Evolutionary conservation across 2,113 vertebrate genomes (phyloP).

Genomic region (Sinocyclocheilus anophthalmus): DNA sequence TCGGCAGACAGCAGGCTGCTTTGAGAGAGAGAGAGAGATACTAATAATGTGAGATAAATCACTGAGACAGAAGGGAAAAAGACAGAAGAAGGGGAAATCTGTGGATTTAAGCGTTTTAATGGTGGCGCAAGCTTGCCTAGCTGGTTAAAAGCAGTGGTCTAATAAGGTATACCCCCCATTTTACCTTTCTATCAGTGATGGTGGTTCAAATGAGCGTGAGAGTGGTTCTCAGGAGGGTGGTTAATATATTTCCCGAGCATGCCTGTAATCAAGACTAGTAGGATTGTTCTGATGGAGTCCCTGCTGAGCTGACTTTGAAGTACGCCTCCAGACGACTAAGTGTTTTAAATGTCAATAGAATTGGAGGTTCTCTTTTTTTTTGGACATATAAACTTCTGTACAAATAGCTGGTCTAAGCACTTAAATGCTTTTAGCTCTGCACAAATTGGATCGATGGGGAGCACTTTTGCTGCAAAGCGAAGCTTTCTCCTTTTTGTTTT

Average conservation of each 20-base stretch:
- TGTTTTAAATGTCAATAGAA: conserved; percentile 65
- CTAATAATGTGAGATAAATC: conserved; percentile 1
- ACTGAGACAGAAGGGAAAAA: not conserved
- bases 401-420: conserved; percentile 39
- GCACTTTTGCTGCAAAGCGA: conserved; percentile 41
- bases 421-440: conserved; percentile 54
- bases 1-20: conserved; percentile 9
- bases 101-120: not conserved
- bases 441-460: conserved; percentile 55
- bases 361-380: conserved; percentile 41
- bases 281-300: conserved; percentile 56
- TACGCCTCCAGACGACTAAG: conserved; percentile 52
- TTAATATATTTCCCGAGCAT: conserved; percentile 58
- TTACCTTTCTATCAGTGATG: conserved; percentile 39
- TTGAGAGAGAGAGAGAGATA: not conserved
- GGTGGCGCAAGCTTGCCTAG: conserved; percentile 23
- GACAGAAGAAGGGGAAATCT: not conserved
- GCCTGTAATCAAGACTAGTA: conserved; percentile 58
- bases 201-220: conserved; percentile 7
- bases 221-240: conserved; percentile 46
- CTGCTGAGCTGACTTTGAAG: conserved; percentile 61
- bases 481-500: conserved; percentile 30
- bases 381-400: conserved; percentile 50
- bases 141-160: conserved; percentile 40
- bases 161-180: conserved; percentile 25